Conservation (phyloP, 2,888 invertebrate species). For the Pollenia labialis region DNA sequence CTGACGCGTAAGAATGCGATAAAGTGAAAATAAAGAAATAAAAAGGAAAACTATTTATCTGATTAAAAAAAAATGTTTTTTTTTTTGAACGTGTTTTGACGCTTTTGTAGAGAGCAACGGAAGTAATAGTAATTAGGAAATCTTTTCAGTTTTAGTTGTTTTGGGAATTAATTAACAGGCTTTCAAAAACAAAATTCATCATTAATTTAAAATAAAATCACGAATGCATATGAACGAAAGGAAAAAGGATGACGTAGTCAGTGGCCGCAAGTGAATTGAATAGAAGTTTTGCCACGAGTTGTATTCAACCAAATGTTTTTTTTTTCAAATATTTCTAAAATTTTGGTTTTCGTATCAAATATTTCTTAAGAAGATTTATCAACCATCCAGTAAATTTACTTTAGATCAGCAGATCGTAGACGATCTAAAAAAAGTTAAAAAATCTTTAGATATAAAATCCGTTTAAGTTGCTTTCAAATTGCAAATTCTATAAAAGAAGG, state of each 20-base stretch:
- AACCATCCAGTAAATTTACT: neutral
- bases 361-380: too few relatives aligned
- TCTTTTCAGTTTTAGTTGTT: constrained; percentile 1
- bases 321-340: too few relatives aligned
- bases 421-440: too few relatives aligned
- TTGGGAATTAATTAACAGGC: constrained; percentile 54
- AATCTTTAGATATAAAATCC: too few relatives aligned
- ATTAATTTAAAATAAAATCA: constrained; percentile 15
- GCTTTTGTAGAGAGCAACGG: constrained; percentile 50
- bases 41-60: constrained; percentile 11
- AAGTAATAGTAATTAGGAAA: constrained; percentile 45
- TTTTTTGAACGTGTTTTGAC: constrained; percentile 60
- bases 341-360: too few relatives aligned
- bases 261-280: constrained; percentile 1
- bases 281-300: constrained; percentile 53
- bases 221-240: neutral
- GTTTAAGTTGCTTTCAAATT: too few relatives aligned
- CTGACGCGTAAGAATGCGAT: constrained; percentile 14
- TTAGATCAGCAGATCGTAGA: neutral
- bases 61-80: neutral
- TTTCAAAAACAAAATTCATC: neutral
- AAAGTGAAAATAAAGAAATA: constrained; percentile 35
- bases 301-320: neutral
- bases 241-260: constrained; percentile 29
- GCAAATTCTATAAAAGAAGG: neutral